Evolutionary conservation across 2,113 vertebrate species (phyloP).

Genomic region (Xenopus laevis): DNA sequence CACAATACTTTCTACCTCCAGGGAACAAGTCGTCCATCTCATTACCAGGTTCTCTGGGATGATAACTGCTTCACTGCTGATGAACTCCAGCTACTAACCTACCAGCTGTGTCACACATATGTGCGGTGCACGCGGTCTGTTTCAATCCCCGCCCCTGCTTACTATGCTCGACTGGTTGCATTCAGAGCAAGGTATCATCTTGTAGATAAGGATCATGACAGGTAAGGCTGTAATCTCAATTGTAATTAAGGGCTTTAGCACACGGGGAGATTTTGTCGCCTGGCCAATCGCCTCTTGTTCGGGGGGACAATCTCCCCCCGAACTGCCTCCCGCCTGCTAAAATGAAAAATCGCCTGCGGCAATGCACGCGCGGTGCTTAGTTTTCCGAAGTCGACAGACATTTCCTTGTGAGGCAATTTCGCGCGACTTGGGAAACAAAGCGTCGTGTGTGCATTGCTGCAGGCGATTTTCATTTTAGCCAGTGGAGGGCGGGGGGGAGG

Average conservation of each 20-base stretch:
- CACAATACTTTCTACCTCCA: conserved; percentile 49
- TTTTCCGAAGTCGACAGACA: too few relatives aligned
- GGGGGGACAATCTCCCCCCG: too few relatives aligned
- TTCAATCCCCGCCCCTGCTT: conserved; percentile 94
- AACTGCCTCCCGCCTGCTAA: too few relatives aligned
- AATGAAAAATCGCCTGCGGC: too few relatives aligned
- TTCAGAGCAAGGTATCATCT: conserved; percentile 95
- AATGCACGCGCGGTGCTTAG: too few relatives aligned
- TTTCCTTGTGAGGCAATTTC: too few relatives aligned
- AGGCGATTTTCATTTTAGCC: too few relatives aligned
- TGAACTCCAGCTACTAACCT: conserved; percentile 92
- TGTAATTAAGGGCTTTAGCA: neutral
- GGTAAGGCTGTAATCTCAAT: conserved; percentile 64
- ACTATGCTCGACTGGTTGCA: conserved; percentile 93
- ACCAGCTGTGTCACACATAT: conserved; percentile 97
- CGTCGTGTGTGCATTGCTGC: too few relatives aligned
- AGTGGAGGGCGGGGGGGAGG: too few relatives aligned
- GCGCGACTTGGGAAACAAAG: too few relatives aligned
- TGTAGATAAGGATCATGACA: conserved; percentile 98
- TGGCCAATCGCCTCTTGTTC: too few relatives aligned
- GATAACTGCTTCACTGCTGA: conserved; percentile 98
- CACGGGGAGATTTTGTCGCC: too few relatives aligned
- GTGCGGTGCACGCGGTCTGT: conserved; percentile 94
- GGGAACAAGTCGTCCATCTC: conserved; percentile 97
- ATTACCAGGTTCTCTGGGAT: conserved; percentile 98